Evolutionary conservation across 2,797 vertebrate species (phyloP), one percentile per base, ranked within the genome.

Genomic region (Cuniculus paca): DNA sequence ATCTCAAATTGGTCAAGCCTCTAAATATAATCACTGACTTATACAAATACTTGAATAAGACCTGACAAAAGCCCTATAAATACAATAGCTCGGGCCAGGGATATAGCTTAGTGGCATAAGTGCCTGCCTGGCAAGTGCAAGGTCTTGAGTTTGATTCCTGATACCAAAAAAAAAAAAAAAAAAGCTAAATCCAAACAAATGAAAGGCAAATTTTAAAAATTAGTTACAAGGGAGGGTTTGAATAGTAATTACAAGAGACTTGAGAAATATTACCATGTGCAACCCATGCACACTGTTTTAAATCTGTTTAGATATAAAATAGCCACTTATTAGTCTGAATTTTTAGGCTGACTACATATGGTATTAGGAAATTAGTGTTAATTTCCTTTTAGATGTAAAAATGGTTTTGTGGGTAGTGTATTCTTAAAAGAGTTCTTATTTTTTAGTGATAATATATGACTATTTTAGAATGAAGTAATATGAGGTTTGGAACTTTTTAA

Each of bases 391-490:
- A 93, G 68, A 34, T 83, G 1, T 68, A 45, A 72, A 78, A 52
- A 84, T 68, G 61, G 28, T 52, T 42, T 39, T 77, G 14, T 39
- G 52, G 39, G 70, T 77, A 61, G 60, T 61, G 28, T 60, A 54
- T 22, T 83, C 88, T 88, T 77, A 2, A 79, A 72, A 88, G 60
- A 42, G 16, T 75, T 10, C 6, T 65, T 85, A 36, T 84, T 36
- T 91, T 48, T 91, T 91, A 75, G 42, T 60, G 36, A 65, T 54
- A 63, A 54, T 70, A 58, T 34, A 52, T 60, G 88, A 52, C 9
- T n/a, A 60, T 70, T 87, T 97, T 90, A 58, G 9, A 87, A 94
- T 61, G 17, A 94, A 91, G 16, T 48, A 6, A 90, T 70, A 56
- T 58, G 48, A 96, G 90, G 4, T 24, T 28, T 61, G 24, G 45